Base-by-base conservation (phyloP, 2,113 vertebrate species). In the Pagrus major region DNA sequence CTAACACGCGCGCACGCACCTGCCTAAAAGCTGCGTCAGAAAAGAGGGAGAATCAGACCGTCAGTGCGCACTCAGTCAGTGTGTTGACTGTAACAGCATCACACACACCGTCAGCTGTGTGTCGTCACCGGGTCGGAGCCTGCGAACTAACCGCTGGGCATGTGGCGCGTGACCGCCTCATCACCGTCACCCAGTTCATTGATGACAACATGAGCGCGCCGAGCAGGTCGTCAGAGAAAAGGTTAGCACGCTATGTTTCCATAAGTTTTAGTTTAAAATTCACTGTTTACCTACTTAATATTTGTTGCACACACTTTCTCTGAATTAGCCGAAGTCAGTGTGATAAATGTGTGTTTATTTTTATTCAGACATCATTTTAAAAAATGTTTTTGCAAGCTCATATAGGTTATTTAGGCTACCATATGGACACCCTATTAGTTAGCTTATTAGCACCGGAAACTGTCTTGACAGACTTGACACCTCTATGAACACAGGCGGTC, bases 171-270 rank as follows among this genome's bases (percentile, higher is more conserved):
- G 46, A 47, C 20, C 47, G 64, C 75, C 49, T 63, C 81, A 74
- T 66, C 69, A 55, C 56, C 23, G 33, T 16, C 73, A 71, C 66
- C 51, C 7, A 70, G 77, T 63, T 87, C 59, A 80, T 72, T 25
- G 12, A 31, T 69, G 39, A 74, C 80, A 91, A 56, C 86, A 93
- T 92, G 92, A 93, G 76, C 76, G 72, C 60, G 14, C 76, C 69
- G 9, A 74, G 25, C 66, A 91, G 75, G 58, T 33, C 82, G 0
- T 73, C 77, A 44, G 89, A 90, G 25, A 93, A 80, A 84, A 92
- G 91, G 92, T 92, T 9, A 66, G 91, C 88, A 54, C 9, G 1
- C 3, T 7, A 9, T 18, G 56, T 11, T 42, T 9, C 18, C 55
- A 1, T 1, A 27, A 9, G 21, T 51, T 15, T 73, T n/a, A n/a